These are phyloP conservation scores for Zosterops japonicus DNA, from an alignment of 2,113 vertebrate genomes.

Conservation along the genomic window DNA sequence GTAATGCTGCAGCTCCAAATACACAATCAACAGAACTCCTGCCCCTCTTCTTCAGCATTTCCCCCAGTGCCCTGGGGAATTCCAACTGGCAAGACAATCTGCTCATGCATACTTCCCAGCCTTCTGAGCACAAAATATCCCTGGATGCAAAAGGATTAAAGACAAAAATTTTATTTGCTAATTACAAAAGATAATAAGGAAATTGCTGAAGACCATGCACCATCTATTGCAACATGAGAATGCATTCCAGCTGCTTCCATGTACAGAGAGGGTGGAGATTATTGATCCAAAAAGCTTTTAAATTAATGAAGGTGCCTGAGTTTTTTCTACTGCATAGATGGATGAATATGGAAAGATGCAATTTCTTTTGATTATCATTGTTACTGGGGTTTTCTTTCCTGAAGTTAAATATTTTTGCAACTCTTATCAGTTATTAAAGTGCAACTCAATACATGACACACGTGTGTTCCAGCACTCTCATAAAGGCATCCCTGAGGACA, in stretches of 20 bases:
- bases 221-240: not conserved
- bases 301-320: not conserved
- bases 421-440: not conserved
- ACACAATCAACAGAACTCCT: not conserved
- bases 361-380: not conserved
- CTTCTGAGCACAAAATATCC: not conserved
- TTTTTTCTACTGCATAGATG: not conserved
- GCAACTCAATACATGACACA: not conserved
- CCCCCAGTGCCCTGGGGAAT: not conserved
- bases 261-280: not conserved
- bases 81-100: not conserved
- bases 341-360: not conserved
- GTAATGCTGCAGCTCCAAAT: not conserved
- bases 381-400: not conserved
- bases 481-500: not conserved
- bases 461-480: not conserved
- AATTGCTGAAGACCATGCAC: not conserved
- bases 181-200: constrained; percentile 1
- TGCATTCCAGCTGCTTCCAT: not conserved
- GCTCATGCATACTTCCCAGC: too few species aligned
- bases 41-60: not conserved
- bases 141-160: constrained; percentile 21
- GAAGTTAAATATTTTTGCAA: not conserved
- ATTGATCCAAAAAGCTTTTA: not conserved
- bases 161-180: constrained; percentile 36